Evolutionary conservation across 2,888 invertebrate species (phyloP).

Genomic region (Microchrysa polita): DNA sequence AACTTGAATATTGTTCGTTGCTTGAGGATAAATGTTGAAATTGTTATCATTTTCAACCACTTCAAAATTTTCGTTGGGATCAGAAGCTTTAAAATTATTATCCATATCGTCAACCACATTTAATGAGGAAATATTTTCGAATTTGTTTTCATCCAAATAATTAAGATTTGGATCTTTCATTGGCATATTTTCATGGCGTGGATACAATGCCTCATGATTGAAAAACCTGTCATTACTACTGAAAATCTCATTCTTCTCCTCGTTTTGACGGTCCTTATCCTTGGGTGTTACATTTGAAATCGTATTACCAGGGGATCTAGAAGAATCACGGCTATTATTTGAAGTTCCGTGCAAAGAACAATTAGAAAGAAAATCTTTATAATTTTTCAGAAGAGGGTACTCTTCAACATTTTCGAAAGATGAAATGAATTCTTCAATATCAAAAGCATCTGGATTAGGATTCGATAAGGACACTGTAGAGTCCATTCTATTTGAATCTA

Average conservation of each 20-base stretch:
- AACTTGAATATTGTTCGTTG: constrained; percentile 54
- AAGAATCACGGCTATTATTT: constrained; percentile 46
- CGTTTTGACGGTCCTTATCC: constrained; percentile 34
- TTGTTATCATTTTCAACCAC: not conserved
- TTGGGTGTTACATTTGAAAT: constrained; percentile 1
- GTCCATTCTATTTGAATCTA: constrained; percentile 34
- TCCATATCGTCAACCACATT: not conserved
- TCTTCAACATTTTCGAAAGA: constrained; percentile 68
- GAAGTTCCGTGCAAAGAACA: constrained; percentile 44
- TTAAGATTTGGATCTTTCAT: constrained; percentile 1
- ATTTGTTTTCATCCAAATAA: constrained; percentile 30
- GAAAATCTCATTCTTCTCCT: constrained; percentile 40
- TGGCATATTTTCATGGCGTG: not conserved
- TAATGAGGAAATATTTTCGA: not conserved
- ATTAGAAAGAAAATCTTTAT: constrained; percentile 61
- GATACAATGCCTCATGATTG: constrained; percentile 21
- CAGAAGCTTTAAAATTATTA: not conserved
- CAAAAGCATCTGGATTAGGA: constrained; percentile 69
- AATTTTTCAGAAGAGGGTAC: constrained; percentile 66
- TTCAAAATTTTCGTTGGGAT: not conserved
- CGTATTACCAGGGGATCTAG: constrained; percentile 24
- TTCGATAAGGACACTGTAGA: constrained; percentile 59
- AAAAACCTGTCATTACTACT: constrained; percentile 39
- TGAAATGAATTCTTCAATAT: constrained; percentile 74
- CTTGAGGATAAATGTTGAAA: constrained; percentile 37